Evolutionary conservation across 2,797 vertebrate species (phyloP), one percentile per base, ranked within the genome.

Genomic region (Thaleichthys pacificus): DNA sequence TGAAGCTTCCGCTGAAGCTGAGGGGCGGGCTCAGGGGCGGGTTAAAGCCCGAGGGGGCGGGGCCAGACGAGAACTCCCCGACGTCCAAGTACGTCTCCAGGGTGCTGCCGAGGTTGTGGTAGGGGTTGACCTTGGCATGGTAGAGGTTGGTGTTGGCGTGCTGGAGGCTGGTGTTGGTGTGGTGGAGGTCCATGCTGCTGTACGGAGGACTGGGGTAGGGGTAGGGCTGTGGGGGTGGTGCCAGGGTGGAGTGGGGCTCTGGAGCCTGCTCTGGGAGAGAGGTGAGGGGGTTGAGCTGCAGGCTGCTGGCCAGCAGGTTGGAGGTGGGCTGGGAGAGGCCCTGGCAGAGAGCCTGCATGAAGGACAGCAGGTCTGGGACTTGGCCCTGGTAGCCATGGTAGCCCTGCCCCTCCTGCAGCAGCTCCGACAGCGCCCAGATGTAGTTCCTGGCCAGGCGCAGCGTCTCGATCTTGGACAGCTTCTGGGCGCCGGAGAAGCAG

Each of bases 401-500:
- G 32, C 96, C 96, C 80, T 97, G 97, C 42, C 97, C 97, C 0
- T 96, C 98, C 28, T 97, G 95, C 81, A 99, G 89, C 84, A 96
- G 92, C 91, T 99, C 97, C 0, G 97, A 98, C 9, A 99, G 94
- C 0, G 97, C 96, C 97, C 97, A 98, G 85, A 99, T 99, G 86
- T 99, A 99, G 87, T 99, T 99, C 89, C 98, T 99, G 79, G 97
- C 97, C 68, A 99, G 89, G 72, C 97, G 95, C 66, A 99, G 91
- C 0, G 97, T 99, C 93, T 99, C 97, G 22, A 99, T 99, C 87
- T 99, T 99, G 77, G 97, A 98, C 9, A 99, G 92, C 86, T 99
- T 99, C 90, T 99, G 97, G 0, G 97, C 99, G 84, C 99, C 99
- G 78, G 97, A 99, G 88, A 99, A 99, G 82, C 97, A 99, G 35